Conservation (phyloP, 2,888 invertebrate genomes). For the Myathropa florea region DNA sequence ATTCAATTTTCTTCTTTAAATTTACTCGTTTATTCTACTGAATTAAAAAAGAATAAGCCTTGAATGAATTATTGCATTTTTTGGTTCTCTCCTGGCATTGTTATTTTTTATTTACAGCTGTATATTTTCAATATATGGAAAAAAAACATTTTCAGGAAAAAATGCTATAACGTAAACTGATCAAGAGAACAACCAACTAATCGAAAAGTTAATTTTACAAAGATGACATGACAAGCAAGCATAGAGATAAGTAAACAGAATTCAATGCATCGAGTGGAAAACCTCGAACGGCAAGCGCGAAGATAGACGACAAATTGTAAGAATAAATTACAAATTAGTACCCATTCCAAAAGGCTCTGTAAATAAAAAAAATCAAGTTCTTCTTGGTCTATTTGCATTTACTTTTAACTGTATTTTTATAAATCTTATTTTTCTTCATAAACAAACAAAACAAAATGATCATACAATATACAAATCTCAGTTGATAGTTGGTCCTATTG, state of each 20-base stretch:
- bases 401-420: conserved; percentile 12
- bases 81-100: too few species aligned
- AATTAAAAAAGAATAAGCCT: too few species aligned
- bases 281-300: neutral
- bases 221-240: neutral
- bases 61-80: too few species aligned
- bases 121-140: too few species aligned
- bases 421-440: conserved; percentile 8
- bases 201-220: too few species aligned
- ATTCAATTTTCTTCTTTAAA: too few species aligned
- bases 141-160: neutral
- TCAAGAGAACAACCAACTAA: neutral
- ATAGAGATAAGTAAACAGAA: neutral
- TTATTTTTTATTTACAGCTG: too few species aligned
- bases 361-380: neutral
- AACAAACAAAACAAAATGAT: conserved; percentile 25
- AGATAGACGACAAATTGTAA: neutral
- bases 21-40: too few species aligned
- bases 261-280: neutral
- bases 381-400: neutral
- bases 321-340: neutral
- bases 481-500: conserved; percentile 53
- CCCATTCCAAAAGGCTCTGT: neutral
- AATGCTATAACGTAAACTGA: neutral
- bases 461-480: conserved; percentile 23